phyloP scores from a whole-genome alignment of 2,888 invertebrate genomes.

The Drosophila diplacantha region DNA sequence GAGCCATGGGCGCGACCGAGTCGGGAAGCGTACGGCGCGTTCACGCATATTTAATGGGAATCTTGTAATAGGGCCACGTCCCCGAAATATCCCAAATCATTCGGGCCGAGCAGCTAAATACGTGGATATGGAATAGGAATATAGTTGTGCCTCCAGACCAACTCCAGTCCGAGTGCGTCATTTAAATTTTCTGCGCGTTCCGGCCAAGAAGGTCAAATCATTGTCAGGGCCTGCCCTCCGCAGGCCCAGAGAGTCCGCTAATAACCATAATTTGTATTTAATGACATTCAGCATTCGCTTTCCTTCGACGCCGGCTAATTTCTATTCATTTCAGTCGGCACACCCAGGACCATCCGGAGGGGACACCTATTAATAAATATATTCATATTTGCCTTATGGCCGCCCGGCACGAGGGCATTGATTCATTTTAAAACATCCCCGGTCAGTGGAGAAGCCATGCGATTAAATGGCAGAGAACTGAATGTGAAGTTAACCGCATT shows the following conservation, averaged over 20 bases:
- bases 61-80: conserved; percentile 37
- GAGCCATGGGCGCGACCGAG: conserved; percentile 27
- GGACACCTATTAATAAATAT: conserved; percentile 45
- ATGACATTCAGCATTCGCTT: conserved; percentile 44
- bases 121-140: conserved; percentile 11
- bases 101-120: conserved; percentile 20
- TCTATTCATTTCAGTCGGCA: conserved; percentile 26
- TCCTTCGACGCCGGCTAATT: conserved; percentile 19
- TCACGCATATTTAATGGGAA: conserved; percentile 40
- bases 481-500: conserved; percentile 17
- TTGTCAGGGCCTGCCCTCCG: conserved; percentile 39
- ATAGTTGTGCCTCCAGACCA: background rate
- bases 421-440: conserved; percentile 26
- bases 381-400: conserved; percentile 31
- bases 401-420: conserved; percentile 24
- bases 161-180: conserved; percentile 27
- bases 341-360: conserved; percentile 32
- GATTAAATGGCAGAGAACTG: conserved; percentile 16
- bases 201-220: conserved; percentile 43
- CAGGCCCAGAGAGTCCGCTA: conserved; percentile 17
- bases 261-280: conserved; percentile 51
- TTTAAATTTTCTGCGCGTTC: conserved; percentile 40
- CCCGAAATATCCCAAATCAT: conserved; percentile 34
- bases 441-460: background rate
- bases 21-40: conserved; percentile 15